Percentiles rank a stretch among this genome's conserved stretches.
These are phyloP conservation scores for Podiceps cristatus DNA, from an alignment of 2,113 vertebrate species.

Conservation along the genomic window DNA sequence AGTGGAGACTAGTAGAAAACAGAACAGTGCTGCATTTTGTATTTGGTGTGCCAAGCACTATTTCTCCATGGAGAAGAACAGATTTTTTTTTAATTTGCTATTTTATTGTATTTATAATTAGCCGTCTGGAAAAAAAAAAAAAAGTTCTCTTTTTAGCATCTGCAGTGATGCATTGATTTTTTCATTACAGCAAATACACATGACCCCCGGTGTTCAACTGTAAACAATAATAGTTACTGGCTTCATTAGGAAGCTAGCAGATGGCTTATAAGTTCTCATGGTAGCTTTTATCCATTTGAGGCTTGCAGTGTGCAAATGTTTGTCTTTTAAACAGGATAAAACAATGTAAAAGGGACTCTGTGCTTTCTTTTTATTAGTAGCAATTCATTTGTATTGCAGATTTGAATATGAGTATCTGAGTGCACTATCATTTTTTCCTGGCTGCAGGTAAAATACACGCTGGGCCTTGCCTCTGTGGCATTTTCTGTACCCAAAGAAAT, in stretches of 20 bases:
- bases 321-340: slow-evolving; percentile 76
- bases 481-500: neutral
- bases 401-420: slow-evolving; percentile 43
- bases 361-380: slow-evolving; percentile 69
- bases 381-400: slow-evolving; percentile 65
- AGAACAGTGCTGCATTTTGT: slow-evolving; percentile 23
- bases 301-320: slow-evolving; percentile 76
- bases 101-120: slow-evolving; percentile 81
- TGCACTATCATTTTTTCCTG: slow-evolving; percentile 12
- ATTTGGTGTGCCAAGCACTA: slow-evolving; percentile 55
- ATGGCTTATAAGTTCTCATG: slow-evolving; percentile 81
- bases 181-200: slow-evolving; percentile 77
- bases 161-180: slow-evolving; percentile 73
- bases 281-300: slow-evolving; percentile 78
- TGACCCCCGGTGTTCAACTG: slow-evolving; percentile 78
- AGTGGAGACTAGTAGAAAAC: slow-evolving; percentile 21
- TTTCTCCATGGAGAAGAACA: slow-evolving; percentile 69
- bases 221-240: slow-evolving; percentile 82
- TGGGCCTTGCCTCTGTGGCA: neutral
- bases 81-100: slow-evolving; percentile 67
- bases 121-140: slow-evolving; percentile 65
- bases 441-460: neutral
- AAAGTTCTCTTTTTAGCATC: slow-evolving; percentile 67
- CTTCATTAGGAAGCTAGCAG: slow-evolving; percentile 83
- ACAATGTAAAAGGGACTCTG: slow-evolving; percentile 73